Conservation (phyloP, 1,140 invertebrate genomes). For the Spodoptera frugiperda region DNA sequence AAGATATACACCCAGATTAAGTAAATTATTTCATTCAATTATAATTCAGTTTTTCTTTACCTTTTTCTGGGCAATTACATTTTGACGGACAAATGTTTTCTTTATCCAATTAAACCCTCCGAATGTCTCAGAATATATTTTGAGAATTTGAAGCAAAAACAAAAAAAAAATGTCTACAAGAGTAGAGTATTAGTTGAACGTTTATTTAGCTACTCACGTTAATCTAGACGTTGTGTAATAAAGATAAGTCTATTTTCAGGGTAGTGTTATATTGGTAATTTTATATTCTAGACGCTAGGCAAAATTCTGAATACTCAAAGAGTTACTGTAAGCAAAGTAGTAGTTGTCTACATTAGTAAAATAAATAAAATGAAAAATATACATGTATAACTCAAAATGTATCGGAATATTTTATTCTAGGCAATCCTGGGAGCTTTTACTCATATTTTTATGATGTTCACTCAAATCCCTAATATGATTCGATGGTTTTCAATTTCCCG, state of each 20-base stretch:
- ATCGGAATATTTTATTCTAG: conserved; percentile 66
- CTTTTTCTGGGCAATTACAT: neutral
- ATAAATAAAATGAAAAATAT: no score
- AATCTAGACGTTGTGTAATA: no score
- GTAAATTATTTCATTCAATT: neutral
- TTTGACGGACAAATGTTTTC: neutral
- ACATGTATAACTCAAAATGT: neutral
- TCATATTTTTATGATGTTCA: conserved; percentile 69
- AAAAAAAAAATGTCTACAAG: no score
- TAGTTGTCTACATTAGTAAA: no score
- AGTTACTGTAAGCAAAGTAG: no score
- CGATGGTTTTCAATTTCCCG: conserved; percentile 75
- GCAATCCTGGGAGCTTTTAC: conserved; percentile 49
- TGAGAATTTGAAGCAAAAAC: neutral
- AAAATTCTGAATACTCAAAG: no score
- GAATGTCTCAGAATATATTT: neutral
- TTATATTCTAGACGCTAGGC: no score
- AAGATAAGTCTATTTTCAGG: no score
- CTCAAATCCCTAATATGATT: conserved; percentile 73
- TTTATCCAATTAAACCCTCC: neutral
- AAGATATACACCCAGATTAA: neutral
- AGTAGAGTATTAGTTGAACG: no score
- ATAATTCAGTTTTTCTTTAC: neutral
- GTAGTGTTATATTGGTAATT: no score
- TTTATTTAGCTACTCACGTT: no score